Evolutionary conservation across 1,140 invertebrate species (phyloP), one percentile per base, ranked within the genome.

Genomic region (Bemisia tabaci): DNA sequence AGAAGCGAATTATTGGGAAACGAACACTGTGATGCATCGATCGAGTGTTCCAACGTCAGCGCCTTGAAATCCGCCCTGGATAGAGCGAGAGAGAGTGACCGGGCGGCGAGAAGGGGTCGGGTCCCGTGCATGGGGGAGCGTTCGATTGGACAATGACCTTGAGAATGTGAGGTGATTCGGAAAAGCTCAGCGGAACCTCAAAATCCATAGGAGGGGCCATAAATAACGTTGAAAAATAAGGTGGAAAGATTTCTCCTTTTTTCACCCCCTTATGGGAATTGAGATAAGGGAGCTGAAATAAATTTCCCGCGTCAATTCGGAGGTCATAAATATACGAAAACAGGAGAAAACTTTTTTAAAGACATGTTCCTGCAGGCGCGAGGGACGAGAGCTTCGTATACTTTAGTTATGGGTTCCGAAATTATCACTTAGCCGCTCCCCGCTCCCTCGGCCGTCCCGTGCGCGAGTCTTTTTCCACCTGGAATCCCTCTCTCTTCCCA

Each of bases 391-490:
- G n/a, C 26, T 12, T 12, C 26, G 33, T 48, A 48, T 33, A 22
- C 22, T 58, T 22, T 48, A 48, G 33, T 48, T 48, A 48, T 48
- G 33, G 2, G 63, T 23, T 65, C 63, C 26, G 63, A 65, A 65
- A 65, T 65, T 65, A 65, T 65, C 22, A 48, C 33, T 48, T 65
- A 25, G 2, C 58, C 63, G 17, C 63, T 21, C n/a, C 23, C 9
- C 26, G 58, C 27, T 63, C 23, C 22, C 62, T 26, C 23, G 24
- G 23, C n/a, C 2, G 5, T 27, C 64, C 12, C 12, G 11, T 12
- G 27, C 22, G 22, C 69, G 64, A 65, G 68, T 74, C 72, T 72
- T 72, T 72, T 71, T 71, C 63, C 63, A n/a, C n/a, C n/a, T n/a
- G n/a, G n/a, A n/a, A n/a, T 59, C 68, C 70, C 33, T 66, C 68